These are phyloP conservation scores for Scomber japonicus DNA, from an alignment of 2,113 vertebrate species.

Conservation along the genomic window DNA sequence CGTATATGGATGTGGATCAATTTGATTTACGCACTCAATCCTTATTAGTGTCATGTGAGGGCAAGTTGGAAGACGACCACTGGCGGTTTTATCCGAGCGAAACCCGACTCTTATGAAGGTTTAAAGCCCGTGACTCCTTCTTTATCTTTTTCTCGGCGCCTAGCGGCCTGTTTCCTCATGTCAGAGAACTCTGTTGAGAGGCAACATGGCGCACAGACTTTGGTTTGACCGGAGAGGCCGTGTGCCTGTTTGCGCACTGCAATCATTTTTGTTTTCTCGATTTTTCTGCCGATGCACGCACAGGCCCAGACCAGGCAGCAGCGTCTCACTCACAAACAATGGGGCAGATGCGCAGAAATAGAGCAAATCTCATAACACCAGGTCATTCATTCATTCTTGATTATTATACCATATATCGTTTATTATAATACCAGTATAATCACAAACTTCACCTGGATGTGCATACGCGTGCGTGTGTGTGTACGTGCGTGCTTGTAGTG, in stretches of 20 bases:
- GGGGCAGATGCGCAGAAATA: neutral
- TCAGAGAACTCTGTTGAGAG: conserved; percentile 47
- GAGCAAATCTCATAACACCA: neutral
- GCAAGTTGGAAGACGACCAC: neutral
- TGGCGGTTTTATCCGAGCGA: neutral
- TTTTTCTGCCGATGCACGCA: neutral
- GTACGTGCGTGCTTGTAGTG: conserved; percentile 23
- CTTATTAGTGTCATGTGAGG: neutral
- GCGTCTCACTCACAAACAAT: neutral
- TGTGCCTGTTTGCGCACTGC: conserved; percentile 32
- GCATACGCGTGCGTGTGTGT: neutral
- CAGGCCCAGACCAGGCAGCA: neutral
- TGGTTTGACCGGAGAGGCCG: conserved; percentile 66
- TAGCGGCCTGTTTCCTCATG: conserved; percentile 74
- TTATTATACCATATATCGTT: neutral
- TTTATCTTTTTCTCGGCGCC: conserved; percentile 48
- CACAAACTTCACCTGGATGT: conserved; percentile 68
- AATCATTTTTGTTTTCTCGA: conserved; percentile 12
- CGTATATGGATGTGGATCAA: neutral
- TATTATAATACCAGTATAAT: neutral
- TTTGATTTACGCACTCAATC: conserved; percentile 3
- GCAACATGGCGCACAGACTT: conserved; percentile 77
- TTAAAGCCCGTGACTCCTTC: neutral
- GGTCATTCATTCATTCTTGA: neutral
- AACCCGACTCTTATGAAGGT: neutral